Conservation (phyloP, 1,140 invertebrate species). For the Drosophila paulistorum region DNA sequence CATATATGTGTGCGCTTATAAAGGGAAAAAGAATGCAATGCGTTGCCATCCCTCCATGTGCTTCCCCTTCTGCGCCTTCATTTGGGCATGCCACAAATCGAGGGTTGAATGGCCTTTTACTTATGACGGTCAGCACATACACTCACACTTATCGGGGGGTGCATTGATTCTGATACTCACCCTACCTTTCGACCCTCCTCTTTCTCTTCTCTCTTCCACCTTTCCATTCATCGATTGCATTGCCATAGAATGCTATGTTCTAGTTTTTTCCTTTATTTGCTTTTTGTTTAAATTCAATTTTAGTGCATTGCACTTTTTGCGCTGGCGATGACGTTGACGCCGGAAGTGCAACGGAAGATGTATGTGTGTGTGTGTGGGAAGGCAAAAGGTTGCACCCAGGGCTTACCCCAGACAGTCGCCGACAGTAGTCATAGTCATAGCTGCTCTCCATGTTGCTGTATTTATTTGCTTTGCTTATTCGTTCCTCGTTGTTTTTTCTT, state of each 20-base stretch:
- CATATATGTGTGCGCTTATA: slow-evolving; percentile 8
- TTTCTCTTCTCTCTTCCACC: neutral
- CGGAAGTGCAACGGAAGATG: slow-evolving; percentile 71
- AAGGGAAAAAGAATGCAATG: neutral
- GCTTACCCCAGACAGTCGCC: slow-evolving; percentile 23
- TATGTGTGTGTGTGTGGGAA: slow-evolving; percentile 41
- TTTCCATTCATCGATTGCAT: slow-evolving; percentile 27
- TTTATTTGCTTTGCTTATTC: slow-evolving; percentile 3
- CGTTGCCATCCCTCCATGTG: slow-evolving; percentile 16
- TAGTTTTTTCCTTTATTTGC: slow-evolving; percentile 57
- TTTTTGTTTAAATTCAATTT: slow-evolving; percentile 80
- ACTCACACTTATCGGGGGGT: slow-evolving; percentile 26
- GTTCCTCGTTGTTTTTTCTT: slow-evolving; percentile 15
- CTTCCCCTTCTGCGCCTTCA: neutral
- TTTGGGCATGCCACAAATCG: neutral
- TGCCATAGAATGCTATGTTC: slow-evolving; percentile 52
- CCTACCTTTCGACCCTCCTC: slow-evolving; percentile 1
- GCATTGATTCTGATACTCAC: slow-evolving; percentile 59
- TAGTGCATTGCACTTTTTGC: slow-evolving; percentile 79
- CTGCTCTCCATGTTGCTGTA: neutral
- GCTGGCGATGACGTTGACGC: slow-evolving; percentile 44
- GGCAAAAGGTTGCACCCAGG: slow-evolving; percentile 23
- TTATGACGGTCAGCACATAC: slow-evolving; percentile 58
- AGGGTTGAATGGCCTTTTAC: slow-evolving; percentile 69
- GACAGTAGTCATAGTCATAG: slow-evolving; percentile 23